Evolutionary conservation across 2,113 vertebrate species (phyloP).

Genomic region (Tinamus guttatus): DNA sequence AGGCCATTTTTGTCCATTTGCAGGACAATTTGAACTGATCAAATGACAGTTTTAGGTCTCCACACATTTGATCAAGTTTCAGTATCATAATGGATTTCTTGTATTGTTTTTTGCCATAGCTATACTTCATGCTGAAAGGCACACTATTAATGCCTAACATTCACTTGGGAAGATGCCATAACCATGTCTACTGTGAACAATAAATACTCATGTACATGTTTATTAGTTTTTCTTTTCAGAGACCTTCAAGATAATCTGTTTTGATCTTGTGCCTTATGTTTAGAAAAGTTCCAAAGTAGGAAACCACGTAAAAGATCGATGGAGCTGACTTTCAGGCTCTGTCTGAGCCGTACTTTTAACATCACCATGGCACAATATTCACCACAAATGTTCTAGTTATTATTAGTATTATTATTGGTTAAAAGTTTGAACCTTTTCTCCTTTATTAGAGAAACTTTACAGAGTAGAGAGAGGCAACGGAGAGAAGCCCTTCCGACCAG

Average conservation of each 20-base stretch:
- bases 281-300: constrained; percentile 8
- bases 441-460: constrained; percentile 88
- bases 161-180: constrained; percentile 30
- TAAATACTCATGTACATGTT: constrained; percentile 7
- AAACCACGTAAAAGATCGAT: constrained; percentile 12
- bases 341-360: not conserved
- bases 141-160: not conserved
- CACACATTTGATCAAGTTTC: not conserved
- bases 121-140: not conserved
- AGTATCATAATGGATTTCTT: not conserved
- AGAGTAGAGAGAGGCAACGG: constrained; percentile 81
- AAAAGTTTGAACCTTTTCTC: not conserved
- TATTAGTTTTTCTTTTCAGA: constrained; percentile 17
- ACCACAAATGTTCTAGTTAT: not conserved
- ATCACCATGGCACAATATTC: not conserved
- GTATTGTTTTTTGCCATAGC: not conserved
- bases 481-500: constrained; percentile 87
- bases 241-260: not conserved
- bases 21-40: not conserved
- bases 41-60: not conserved
- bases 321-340: not conserved
- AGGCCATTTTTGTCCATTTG: too few relatives aligned
- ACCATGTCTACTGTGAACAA: not conserved
- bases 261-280: constrained; percentile 12
- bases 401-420: not conserved